These are phyloP conservation scores for Atherinomorus stipes DNA, from an alignment of 2,113 vertebrate genomes.

Conservation along the genomic window DNA sequence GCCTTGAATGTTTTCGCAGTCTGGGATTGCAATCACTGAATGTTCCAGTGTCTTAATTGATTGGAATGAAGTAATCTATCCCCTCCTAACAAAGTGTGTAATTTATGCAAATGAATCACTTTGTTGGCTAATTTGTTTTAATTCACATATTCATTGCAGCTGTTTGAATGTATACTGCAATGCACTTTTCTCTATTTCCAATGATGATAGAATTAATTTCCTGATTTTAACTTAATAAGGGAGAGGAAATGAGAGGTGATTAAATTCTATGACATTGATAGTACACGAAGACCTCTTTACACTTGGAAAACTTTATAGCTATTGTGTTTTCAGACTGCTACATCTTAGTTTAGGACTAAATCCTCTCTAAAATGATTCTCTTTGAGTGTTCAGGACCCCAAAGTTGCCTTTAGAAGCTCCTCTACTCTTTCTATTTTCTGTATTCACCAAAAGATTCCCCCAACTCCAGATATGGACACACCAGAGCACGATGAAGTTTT, in stretches of 20 bases:
- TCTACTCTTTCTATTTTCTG: conserved; percentile 11
- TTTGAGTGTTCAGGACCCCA: conserved; percentile 44
- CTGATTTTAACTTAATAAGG: conserved; percentile 71
- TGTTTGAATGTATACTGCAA: conserved; percentile 73
- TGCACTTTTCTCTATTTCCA: conserved; percentile 65
- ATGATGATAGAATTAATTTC: conserved; percentile 71
- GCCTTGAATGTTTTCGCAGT: conserved; percentile 76
- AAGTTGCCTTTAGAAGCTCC: conserved; percentile 41
- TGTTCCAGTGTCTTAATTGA: conserved; percentile 84
- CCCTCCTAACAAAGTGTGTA: conserved; percentile 83
- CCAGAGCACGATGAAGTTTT: conserved; percentile 30
- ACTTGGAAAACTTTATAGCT: conserved; percentile 62
- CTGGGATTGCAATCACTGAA: conserved; percentile 84
- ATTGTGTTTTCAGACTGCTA: conserved; percentile 12
- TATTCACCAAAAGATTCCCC: conserved; percentile 31
- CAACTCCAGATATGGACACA: conserved; percentile 67
- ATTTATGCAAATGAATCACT: conserved; percentile 88
- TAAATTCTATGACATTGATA: conserved; percentile 69
- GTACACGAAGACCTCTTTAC: conserved; percentile 52
- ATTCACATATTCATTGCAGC: conserved; percentile 79
- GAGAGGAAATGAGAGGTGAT: conserved; percentile 70
- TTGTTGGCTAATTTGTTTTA: conserved; percentile 86
- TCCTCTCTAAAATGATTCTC: conserved; percentile 21
- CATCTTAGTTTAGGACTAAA: conserved; percentile 35
- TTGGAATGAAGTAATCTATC: conserved; percentile 83